phyloP scores from a whole-genome alignment of 2,888 invertebrate species.

The Lasioglossum morio region DNA sequence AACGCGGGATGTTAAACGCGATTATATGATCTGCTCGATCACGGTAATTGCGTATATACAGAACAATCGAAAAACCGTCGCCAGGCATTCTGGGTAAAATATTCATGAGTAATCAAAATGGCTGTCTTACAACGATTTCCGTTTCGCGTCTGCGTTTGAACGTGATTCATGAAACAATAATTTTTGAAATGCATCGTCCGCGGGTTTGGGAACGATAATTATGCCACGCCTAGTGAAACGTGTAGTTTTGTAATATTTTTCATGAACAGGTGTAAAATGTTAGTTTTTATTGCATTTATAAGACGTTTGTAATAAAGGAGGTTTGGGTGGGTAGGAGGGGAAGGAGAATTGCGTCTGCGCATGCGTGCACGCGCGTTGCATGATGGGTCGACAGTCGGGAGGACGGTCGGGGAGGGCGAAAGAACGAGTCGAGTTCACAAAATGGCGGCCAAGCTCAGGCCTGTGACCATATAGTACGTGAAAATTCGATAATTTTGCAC shows the following conservation, averaged over 20 bases:
- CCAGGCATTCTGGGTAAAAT: constrained; percentile 78
- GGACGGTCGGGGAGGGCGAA: constrained; percentile 72
- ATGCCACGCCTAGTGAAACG: background rate
- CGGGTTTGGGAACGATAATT: background rate
- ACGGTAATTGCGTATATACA: constrained; percentile 63
- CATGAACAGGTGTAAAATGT: background rate
- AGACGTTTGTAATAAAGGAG: constrained; percentile 22
- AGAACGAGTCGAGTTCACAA: constrained; percentile 82
- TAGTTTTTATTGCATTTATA: constrained; percentile 42
- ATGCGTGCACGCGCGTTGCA: constrained; percentile 79
- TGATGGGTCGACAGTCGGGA: constrained; percentile 71
- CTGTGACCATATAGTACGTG: constrained; percentile 82
- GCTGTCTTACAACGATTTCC: constrained; percentile 70
- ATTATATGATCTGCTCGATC: constrained; percentile 18
- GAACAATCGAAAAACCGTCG: constrained; percentile 62
- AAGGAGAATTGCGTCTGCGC: constrained; percentile 59
- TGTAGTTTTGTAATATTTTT: constrained; percentile 9
- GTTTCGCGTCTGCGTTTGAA: constrained; percentile 51
- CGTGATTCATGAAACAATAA: constrained; percentile 6
- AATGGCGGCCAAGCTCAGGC: constrained; percentile 83
- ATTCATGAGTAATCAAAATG: constrained; percentile 75
- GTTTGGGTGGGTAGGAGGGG: constrained; percentile 2
- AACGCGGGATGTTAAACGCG: background rate
- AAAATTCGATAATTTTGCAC: constrained; percentile 79
- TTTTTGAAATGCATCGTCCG: background rate